Evolutionary conservation across 1,140 invertebrate genomes (phyloP).

Genomic region (Ips nitidus): DNA sequence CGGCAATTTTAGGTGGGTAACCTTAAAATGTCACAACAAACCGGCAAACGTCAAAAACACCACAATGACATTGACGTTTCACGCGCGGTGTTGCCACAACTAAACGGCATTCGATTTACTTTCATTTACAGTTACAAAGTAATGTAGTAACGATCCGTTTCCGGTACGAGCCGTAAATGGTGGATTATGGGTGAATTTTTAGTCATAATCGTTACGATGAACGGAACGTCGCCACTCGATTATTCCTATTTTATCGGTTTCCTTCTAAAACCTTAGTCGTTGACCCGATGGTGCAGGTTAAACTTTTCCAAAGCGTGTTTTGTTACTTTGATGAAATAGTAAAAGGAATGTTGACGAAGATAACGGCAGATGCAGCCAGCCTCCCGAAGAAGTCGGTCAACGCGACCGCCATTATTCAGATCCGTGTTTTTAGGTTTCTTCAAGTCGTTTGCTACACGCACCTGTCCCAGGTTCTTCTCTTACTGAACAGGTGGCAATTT

Average conservation of each 20-base stretch:
- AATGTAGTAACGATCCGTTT: neutral
- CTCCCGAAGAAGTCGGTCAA: constrained; percentile 25
- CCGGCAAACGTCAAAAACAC: too few species aligned
- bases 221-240: neutral
- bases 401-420: constrained; percentile 10
- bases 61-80: too few species aligned
- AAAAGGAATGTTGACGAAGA: constrained; percentile 21
- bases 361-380: constrained; percentile 22
- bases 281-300: neutral
- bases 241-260: neutral
- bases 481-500: neutral
- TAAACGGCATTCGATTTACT: neutral
- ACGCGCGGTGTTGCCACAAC: too few species aligned
- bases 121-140: constrained; percentile 10
- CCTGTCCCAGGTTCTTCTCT: neutral
- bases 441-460: neutral
- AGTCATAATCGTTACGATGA: too few species aligned
- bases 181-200: too few species aligned
- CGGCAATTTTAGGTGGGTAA: too few species aligned
- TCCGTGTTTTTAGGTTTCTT: neutral
- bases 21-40: too few species aligned
- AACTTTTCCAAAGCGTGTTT: neutral
- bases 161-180: neutral
- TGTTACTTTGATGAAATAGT: constrained; percentile 1
- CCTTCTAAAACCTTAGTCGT: neutral